Percentiles rank a stretch among this genome's conserved stretches.
phyloP scores from a whole-genome alignment of 2,113 vertebrate genomes.

The Loxodonta africana region DNA sequence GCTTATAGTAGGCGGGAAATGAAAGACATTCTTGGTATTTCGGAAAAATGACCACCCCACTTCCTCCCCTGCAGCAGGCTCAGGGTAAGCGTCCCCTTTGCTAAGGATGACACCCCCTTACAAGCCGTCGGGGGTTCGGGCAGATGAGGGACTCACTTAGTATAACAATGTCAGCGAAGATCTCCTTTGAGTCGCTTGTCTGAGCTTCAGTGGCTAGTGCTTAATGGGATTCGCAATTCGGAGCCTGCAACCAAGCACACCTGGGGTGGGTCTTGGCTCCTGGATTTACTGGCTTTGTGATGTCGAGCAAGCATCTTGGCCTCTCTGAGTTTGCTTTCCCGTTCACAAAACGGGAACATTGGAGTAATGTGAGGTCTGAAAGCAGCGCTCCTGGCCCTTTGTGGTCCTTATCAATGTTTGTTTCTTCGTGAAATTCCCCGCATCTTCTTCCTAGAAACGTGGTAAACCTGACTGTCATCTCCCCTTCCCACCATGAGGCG shows the following conservation, averaged over 20 bases:
- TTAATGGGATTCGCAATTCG: not conserved
- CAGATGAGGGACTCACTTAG: not conserved
- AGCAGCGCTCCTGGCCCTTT: not conserved
- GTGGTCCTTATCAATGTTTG: not conserved
- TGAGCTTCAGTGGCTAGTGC: not conserved
- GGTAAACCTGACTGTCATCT: not conserved
- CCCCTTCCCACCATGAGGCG: fast-evolving
- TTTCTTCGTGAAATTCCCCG: not conserved
- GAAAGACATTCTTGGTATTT: not conserved
- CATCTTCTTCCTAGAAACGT: not conserved
- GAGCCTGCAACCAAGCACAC: not conserved
- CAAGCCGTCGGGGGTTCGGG: not conserved
- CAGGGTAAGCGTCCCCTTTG: not conserved
- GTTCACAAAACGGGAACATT: not conserved
- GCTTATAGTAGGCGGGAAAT: not conserved
- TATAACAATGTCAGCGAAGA: not conserved
- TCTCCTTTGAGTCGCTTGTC: not conserved
- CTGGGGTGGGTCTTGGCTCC: not conserved
- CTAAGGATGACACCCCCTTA: not conserved
- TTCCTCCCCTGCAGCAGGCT: not conserved
- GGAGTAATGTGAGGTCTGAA: not conserved
- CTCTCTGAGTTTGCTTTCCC: not conserved
- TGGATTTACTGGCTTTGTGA: not conserved
- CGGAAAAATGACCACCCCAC: not conserved
- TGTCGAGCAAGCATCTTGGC: not conserved